phyloP scores from a whole-genome alignment of 2,888 invertebrate genomes.

The Anthophora plumipes region DNA sequence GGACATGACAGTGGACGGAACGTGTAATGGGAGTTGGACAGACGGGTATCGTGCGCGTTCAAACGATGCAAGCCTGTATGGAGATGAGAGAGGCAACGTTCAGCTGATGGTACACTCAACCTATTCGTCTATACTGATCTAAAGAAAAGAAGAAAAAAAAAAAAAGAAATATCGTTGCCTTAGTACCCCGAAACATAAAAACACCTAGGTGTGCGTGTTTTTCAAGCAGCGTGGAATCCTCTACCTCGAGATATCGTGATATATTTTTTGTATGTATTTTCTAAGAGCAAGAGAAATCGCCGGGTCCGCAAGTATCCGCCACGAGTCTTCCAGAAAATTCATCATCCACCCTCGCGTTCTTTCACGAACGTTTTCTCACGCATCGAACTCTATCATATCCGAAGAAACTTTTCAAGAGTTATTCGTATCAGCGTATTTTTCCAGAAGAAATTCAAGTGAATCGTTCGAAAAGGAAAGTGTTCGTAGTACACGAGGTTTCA shows the following conservation, averaged over 20 bases:
- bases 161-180: conserved; percentile 60
- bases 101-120: conserved; percentile 38
- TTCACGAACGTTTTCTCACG: not conserved
- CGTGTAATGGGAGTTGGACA: conserved; percentile 65
- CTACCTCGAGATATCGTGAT: conserved; percentile 70
- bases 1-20: conserved; percentile 49
- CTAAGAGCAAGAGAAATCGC: conserved; percentile 37
- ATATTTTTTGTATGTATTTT: conserved; percentile 70
- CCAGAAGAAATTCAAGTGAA: not conserved
- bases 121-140: too few species aligned
- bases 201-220: not conserved
- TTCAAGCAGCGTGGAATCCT: conserved; percentile 37
- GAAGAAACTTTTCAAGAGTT: not conserved
- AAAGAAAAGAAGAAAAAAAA: too few species aligned
- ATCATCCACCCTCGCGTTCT: not conserved
- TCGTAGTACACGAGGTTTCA: not conserved
- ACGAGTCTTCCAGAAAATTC: conserved; percentile 32
- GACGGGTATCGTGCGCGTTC: conserved; percentile 26
- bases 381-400: not conserved
- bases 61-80: conserved; percentile 7
- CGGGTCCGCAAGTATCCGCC: not conserved
- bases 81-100: conserved; percentile 30
- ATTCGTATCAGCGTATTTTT: not conserved
- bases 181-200: conserved; percentile 37
- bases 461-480: not conserved